Conservation (phyloP, 2,113 vertebrate species). For the Catagonus wagneri region DNA sequence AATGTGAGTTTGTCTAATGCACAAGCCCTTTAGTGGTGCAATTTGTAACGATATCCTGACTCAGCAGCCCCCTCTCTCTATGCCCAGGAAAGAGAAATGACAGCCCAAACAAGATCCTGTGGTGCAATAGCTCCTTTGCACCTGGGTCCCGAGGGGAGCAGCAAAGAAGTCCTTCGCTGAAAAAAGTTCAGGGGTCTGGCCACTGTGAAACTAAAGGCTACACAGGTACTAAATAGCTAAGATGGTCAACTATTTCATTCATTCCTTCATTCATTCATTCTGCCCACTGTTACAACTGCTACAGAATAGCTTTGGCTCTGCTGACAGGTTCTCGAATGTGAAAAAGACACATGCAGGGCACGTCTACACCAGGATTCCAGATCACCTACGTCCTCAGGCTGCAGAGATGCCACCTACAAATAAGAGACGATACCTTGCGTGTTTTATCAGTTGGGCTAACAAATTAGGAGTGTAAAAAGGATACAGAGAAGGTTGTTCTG, state of each 20-base stretch:
- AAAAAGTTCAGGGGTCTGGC: neutral
- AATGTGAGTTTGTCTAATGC: neutral
- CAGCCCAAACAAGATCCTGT: neutral
- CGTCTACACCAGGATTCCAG: neutral
- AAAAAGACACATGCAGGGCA: neutral
- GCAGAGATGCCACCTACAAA: neutral
- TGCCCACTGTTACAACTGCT: neutral
- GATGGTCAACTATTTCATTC: neutral
- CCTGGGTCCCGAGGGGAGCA: neutral
- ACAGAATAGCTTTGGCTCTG: neutral
- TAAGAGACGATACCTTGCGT: neutral
- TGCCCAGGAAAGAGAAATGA: neutral
- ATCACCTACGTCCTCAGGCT: neutral
- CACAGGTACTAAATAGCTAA: neutral
- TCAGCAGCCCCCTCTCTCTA: neutral
- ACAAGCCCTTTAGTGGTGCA: neutral
- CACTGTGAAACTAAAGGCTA: neutral
- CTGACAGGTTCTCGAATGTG: neutral
- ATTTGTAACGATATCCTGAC: neutral
- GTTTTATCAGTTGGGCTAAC: neutral
- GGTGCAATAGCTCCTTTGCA: neutral
- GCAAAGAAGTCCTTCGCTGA: neutral
- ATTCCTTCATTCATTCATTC: neutral
- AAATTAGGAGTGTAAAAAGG: neutral
- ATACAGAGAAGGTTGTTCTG: neutral